Percentiles rank a stretch among this genome's conserved stretches.
Conservation (phyloP, 2,113 vertebrate genomes). For the Chloroceryle aenea region DNA sequence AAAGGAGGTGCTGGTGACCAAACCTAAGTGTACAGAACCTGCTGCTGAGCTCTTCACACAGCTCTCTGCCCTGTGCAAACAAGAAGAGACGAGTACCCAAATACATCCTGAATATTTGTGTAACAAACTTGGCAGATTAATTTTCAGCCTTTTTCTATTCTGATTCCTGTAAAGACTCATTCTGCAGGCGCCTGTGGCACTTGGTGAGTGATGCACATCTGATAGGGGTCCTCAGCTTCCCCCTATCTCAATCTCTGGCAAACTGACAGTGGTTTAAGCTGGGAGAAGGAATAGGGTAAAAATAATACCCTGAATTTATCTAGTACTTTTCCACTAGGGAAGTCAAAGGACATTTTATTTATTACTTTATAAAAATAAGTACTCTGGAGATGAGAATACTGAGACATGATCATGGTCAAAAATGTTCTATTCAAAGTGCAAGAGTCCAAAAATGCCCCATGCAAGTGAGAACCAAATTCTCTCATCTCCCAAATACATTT, state of each 20-base stretch:
- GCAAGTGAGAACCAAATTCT: neutral
- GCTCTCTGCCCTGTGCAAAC: accelerated
- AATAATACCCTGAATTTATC: neutral
- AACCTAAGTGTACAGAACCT: neutral
- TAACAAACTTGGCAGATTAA: neutral
- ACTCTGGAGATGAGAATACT: neutral
- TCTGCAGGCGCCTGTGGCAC: neutral
- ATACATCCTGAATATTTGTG: neutral
- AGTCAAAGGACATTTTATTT: neutral
- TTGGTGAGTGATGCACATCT: accelerated
- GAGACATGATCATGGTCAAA: neutral
- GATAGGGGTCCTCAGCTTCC: neutral
- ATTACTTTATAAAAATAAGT: neutral
- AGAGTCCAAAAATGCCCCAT: neutral
- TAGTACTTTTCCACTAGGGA: neutral
- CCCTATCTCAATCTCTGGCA: neutral
- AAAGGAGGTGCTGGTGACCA: neutral
- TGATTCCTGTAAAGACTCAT: neutral
- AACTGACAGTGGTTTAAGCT: neutral
- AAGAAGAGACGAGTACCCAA: neutral
- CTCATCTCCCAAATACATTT: neutral
- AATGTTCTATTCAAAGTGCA: neutral
- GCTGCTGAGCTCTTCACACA: neutral
- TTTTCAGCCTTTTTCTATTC: neutral
- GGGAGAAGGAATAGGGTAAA: neutral